Base-by-base conservation (phyloP, 2,888 invertebrate genomes). In the Agrochola litura region DNA sequence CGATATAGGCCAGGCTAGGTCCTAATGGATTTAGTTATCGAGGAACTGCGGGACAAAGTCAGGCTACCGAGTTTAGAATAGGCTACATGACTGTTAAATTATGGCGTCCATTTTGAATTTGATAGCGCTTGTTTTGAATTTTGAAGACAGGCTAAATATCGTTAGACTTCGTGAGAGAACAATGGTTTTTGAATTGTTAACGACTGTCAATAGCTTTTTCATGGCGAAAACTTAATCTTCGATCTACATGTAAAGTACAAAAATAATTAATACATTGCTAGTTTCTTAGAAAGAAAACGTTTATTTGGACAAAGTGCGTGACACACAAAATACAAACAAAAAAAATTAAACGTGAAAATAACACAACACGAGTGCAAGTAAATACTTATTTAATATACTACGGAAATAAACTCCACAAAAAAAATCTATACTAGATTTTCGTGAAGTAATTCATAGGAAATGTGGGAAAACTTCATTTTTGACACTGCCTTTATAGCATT, bases 11-110 rank as follows among this genome's bases (percentile, higher is more conserved):
- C 81, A 81, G 83, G 78, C 80, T 79, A 83, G 68, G 77, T 76
- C 74, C 85, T 86, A 89, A 85, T 85, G 81, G 81, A 80, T 81
- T 73, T 81, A 85, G 82, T 87, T 86, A 78, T 68, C 75, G 80
- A 75, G 61, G 77, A 72, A 77, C 76, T 73, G 30, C 30, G 66
- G 63, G 63, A 75, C 83, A 73, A 73, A 75, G 76, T 66, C 76
- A 49, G 75, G 66, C 72, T 69, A 61, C 41, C 25, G 6, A 67
- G 66, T 65, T 70, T 46, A 72, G 41, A 74, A 79, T 60, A 75
- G 58, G 41, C 58, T 49, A 67, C n/a, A 78, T 69, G 72, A 63
- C 56, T 67, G n/a, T 64, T 63, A 83, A 83, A 81, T 84, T 74
- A 77, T 65, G 46, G 54, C 66, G 3, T 52, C 64, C 70, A 75